Conservation (phyloP, 1,140 invertebrate genomes). For the Heliconius congener region DNA sequence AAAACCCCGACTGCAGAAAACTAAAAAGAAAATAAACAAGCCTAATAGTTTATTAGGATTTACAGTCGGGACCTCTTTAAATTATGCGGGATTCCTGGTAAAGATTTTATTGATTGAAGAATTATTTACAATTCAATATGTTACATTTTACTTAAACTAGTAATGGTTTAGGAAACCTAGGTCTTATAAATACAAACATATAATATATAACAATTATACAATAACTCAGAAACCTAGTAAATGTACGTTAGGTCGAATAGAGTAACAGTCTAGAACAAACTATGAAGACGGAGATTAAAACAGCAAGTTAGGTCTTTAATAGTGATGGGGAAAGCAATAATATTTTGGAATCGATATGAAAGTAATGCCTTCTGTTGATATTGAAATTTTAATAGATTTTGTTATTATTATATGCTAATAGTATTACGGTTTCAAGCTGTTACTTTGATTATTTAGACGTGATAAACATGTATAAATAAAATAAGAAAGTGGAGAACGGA, state of each 20-base stretch:
- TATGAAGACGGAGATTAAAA: slow-evolving; percentile 26
- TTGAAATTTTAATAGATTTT: background rate
- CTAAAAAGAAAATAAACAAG: too few species aligned
- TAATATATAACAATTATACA: background rate
- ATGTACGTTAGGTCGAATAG: slow-evolving; percentile 24
- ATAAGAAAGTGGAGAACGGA: too few species aligned
- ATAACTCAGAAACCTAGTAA: slow-evolving; percentile 22
- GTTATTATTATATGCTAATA: background rate
- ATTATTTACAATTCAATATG: background rate
- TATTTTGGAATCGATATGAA: slow-evolving; percentile 17
- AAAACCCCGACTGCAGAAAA: too few species aligned
- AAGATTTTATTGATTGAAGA: too few species aligned
- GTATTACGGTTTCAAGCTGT: background rate
- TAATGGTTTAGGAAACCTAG: background rate
- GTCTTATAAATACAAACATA: background rate
- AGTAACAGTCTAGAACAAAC: slow-evolving; percentile 18
- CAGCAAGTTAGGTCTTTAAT: slow-evolving; percentile 4
- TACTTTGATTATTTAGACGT: background rate
- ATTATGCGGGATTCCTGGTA: too few species aligned
- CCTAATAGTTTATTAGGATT: too few species aligned
- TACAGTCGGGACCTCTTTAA: too few species aligned
- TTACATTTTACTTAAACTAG: background rate
- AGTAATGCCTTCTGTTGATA: background rate
- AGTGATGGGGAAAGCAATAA: slow-evolving; percentile 18
- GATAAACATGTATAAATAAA: background rate